phyloP scores from a whole-genome alignment of 2,797 vertebrate species.

The Rhyacichthys aspro region DNA sequence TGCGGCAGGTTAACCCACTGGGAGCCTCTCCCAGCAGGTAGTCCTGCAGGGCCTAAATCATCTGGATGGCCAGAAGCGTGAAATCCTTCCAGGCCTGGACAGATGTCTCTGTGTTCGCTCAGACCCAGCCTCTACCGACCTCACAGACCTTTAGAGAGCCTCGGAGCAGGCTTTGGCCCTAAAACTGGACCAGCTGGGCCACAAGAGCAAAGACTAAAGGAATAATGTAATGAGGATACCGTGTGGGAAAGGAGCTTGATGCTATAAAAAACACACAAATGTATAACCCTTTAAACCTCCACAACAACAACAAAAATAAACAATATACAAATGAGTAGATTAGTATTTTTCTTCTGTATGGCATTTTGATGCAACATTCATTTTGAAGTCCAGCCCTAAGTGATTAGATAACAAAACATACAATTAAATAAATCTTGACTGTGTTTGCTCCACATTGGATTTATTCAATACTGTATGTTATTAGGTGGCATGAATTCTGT shows the following conservation, averaged over 20 bases:
- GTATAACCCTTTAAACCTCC: no score
- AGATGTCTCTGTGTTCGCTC: constrained; percentile 82
- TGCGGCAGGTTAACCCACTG: constrained; percentile 85
- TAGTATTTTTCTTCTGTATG: no score
- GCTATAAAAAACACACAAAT: no score
- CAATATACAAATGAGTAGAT: no score
- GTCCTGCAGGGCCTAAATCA: constrained; percentile 90
- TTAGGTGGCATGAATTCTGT: background rate
- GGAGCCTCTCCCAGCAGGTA: constrained; percentile 89
- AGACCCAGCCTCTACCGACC: constrained; percentile 57
- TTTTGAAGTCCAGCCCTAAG: no score
- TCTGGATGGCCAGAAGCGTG: constrained; percentile 90
- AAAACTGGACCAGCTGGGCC: constrained; percentile 44
- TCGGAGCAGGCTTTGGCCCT: constrained; percentile 31
- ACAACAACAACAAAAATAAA: no score
- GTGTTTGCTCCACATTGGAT: no score
- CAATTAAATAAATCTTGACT: no score
- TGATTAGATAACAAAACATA: no score
- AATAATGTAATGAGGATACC: background rate
- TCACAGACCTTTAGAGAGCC: constrained; percentile 63
- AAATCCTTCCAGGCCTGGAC: constrained; percentile 90
- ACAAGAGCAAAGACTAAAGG: background rate
- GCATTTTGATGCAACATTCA: no score
- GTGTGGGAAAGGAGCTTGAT: background rate
- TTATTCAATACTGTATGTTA: no score